Evolutionary conservation across 2,888 invertebrate genomes (phyloP), one percentile per base, ranked within the genome.

Genomic region (Coecobrya sp.): DNA sequence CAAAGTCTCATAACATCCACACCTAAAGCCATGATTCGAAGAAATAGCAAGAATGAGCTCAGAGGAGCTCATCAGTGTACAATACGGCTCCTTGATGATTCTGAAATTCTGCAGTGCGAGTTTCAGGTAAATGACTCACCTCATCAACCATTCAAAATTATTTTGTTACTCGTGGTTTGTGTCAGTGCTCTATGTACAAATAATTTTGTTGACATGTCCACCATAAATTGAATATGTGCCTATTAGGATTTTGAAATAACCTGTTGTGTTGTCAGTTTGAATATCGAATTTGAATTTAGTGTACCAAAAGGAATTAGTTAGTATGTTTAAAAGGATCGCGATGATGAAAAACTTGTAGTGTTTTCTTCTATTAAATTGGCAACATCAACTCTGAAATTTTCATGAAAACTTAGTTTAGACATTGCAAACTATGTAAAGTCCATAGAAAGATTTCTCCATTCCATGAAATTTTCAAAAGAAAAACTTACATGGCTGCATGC

Each of bases 41-140:
- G 95, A 70, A 94, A 92, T 65, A 97, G 96, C 95, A 97, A 97
- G 96, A 97, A 97, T 96, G 98, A 98, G 96, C 96, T 97, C 95
- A 97, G 97, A 96, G 97, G 97, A 1, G 95, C 95, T 36, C 97
- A 97, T 96, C 98, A 98, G 96, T 98, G 98, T 96, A 98, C 98
- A 95, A 98, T 99, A 95, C 97, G 98, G 95, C 97, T 98, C 94
- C 96, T 98, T 95, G 98, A 98, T 96, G 98, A 98, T 96, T 97
- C 98, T 95, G 98, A 98, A 96, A 97, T 98, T 95, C 96, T 98
- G 95, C 98, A 98, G 96, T 98, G 98, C 96, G 98, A 98, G 97
- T 98, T 98, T 96, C 98, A 98, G 97, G 97, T 98, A 96, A n/a
- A 96, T 84, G 88, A 36, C 36, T 2, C 7, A 7, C 36, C 45